These are phyloP conservation scores for Cephus nigrinus DNA, from an alignment of 2,888 invertebrate genomes.

Conservation along the genomic window DNA sequence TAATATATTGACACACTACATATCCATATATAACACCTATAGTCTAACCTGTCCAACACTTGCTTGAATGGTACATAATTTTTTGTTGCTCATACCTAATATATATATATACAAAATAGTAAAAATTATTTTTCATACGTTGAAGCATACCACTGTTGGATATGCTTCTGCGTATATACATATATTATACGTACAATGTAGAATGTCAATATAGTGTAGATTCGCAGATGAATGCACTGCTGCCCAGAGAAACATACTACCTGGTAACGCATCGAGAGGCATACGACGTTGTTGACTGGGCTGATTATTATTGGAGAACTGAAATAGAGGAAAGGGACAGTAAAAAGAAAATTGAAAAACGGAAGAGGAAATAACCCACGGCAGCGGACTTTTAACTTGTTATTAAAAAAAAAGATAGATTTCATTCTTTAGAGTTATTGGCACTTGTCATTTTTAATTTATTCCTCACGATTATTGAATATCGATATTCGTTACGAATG, in stretches of 20 bases:
- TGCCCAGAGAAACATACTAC: not conserved
- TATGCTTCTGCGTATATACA: too few relatives aligned
- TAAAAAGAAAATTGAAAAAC: not conserved
- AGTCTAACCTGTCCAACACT: not conserved
- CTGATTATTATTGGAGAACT: not conserved
- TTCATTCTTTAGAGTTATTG: not conserved
- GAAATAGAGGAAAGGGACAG: not conserved
- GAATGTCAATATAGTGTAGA: not conserved
- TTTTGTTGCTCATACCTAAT: not conserved
- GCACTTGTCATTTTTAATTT: not conserved
- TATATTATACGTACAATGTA: not conserved
- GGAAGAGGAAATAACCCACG: not conserved
- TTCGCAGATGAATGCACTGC: not conserved
- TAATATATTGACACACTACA: not conserved
- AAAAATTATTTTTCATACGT: too few relatives aligned
- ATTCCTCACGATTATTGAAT: not conserved
- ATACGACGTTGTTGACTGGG: not conserved
- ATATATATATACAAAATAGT: not conserved
- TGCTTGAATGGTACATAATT: not conserved
- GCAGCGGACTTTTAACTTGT: not conserved
- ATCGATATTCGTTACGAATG: not conserved
- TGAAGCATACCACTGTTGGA: too few relatives aligned
- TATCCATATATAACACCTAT: not conserved
- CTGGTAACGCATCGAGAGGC: not conserved
- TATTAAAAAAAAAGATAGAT: not conserved